Conservation (phyloP, 1,140 invertebrate genomes). For the Chrysopa pallens region DNA sequence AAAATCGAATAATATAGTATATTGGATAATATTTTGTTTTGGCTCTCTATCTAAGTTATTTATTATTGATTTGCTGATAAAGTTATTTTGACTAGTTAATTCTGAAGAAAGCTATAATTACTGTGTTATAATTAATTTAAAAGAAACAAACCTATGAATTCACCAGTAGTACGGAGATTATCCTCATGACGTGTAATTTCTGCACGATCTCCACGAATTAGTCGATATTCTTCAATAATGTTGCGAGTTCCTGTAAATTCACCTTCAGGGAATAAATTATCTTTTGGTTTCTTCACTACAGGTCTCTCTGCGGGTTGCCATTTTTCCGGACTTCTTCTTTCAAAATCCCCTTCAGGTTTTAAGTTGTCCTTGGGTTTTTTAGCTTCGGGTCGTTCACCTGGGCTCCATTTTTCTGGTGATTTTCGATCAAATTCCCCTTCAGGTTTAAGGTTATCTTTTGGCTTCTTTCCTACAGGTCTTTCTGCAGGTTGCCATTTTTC, state of each 20-base stretch:
- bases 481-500: conserved; percentile 27
- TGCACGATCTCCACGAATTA: conserved; percentile 34
- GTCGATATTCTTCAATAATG: conserved; percentile 34
- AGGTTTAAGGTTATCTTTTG: conserved; percentile 35
- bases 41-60: no score
- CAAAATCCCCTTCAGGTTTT: conserved; percentile 34
- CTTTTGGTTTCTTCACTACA: conserved; percentile 22
- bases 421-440: conserved; percentile 39
- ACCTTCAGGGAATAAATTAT: conserved; percentile 37
- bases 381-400: conserved; percentile 19
- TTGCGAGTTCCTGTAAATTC: conserved; percentile 26
- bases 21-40: no score
- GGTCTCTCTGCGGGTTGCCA: conserved; percentile 22
- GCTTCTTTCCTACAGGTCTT: conserved; percentile 28
- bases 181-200: conserved; percentile 38
- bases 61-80: no score
- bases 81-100: no score
- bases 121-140: no score
- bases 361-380: conserved; percentile 29
- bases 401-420: conserved; percentile 20
- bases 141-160: conserved; percentile 24
- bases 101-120: no score
- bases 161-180: conserved; percentile 35
- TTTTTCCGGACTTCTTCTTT: conserved; percentile 20
- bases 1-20: no score